phyloP scores from a whole-genome alignment of 1,140 invertebrate genomes.

The Trichomalopsis sarcophagae region DNA sequence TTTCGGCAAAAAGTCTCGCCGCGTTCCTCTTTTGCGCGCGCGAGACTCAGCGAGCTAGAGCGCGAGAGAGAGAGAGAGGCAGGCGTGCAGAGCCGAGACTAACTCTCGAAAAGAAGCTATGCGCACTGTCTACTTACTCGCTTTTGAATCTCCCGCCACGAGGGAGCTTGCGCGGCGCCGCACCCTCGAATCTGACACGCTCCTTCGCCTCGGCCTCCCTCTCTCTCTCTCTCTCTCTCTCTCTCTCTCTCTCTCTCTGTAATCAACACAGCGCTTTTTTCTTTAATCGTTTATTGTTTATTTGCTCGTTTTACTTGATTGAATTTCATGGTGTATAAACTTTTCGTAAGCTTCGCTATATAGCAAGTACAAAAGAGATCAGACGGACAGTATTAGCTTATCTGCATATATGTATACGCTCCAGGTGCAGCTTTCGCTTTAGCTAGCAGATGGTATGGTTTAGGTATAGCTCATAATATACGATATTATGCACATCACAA shows the following conservation, averaged over 20 bases:
- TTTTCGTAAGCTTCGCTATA: conserved; percentile 33
- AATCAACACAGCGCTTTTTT: not conserved
- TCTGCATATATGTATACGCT: not conserved
- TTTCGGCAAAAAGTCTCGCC: conserved; percentile 66
- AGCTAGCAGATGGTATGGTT: not conserved
- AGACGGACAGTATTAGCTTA: conserved; percentile 10
- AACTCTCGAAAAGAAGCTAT: no score
- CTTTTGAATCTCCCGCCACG: conserved; percentile 41
- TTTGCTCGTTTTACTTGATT: conserved; percentile 23
- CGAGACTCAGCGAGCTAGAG: no score
- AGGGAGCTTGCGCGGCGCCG: not conserved
- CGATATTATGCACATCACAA: conserved; percentile 1
- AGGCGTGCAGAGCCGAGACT: no score
- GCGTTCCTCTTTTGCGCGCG: conserved; percentile 62
- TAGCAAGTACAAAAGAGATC: conserved; percentile 47
- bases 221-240: not conserved
- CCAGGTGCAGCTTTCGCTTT: conserved; percentile 3
- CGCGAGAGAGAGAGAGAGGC: no score
- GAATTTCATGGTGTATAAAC: conserved; percentile 28
- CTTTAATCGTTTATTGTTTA: not conserved
- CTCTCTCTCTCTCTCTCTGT: not conserved
- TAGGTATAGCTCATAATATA: conserved; percentile 5
- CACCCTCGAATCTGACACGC: not conserved
- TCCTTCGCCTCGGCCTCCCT: not conserved
- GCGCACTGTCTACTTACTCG: no score